Conservation (phyloP, 1,140 invertebrate species). For the Caenorhabditis tropicalis region DNA sequence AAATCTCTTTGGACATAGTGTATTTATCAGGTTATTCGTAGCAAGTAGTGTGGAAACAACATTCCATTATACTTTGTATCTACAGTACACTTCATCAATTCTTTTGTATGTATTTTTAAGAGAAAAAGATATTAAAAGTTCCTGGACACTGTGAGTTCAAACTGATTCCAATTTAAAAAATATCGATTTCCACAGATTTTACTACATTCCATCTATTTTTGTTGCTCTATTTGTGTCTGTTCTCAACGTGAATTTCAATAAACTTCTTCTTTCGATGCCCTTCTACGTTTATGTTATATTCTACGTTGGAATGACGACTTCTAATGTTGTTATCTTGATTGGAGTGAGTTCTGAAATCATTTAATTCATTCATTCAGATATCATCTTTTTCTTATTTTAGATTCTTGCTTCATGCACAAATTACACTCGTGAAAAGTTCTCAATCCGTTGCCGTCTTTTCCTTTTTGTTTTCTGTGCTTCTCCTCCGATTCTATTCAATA, state of each 20-base stretch:
- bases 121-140: slow-evolving; percentile 3
- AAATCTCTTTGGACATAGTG: neutral
- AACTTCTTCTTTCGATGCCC: neutral
- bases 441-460: neutral
- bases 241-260: slow-evolving; percentile 1
- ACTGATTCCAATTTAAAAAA: neutral
- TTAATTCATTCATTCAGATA: neutral
- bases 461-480: neutral
- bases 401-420: neutral
- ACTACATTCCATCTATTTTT: neutral
- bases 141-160: neutral
- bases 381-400: neutral
- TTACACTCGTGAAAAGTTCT: neutral
- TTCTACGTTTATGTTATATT: slow-evolving; percentile 23
- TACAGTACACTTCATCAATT: neutral
- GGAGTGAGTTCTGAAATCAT: neutral
- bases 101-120: neutral
- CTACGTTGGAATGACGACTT: neutral
- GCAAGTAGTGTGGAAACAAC: slow-evolving; percentile 17
- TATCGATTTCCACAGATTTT: neutral
- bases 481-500: neutral
- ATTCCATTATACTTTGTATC: neutral
- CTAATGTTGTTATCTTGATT: neutral
- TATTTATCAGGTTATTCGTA: neutral
- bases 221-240: neutral